Evolutionary conservation across 2,888 invertebrate species (phyloP).

Genomic region (Drosophila atroscutellata): DNA sequence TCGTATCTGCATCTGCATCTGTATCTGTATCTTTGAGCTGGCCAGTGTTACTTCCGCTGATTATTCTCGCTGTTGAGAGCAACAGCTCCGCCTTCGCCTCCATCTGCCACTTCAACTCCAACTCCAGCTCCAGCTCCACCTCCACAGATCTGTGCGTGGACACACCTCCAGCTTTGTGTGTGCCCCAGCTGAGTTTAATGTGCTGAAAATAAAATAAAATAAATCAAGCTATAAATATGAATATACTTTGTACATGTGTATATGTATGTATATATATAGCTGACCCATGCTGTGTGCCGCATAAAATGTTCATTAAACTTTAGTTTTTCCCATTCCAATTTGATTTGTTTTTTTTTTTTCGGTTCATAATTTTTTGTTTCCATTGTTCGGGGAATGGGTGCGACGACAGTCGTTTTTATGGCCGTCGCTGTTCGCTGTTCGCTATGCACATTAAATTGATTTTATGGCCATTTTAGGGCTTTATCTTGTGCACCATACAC

Average conservation of each 20-base stretch:
- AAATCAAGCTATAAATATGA: constrained; percentile 71
- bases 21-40: constrained; percentile 21
- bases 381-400: constrained; percentile 54
- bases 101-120: background rate
- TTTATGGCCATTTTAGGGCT: constrained; percentile 65
- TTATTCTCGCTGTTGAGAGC: constrained; percentile 9
- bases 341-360: constrained; percentile 20
- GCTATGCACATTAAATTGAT: constrained; percentile 53
- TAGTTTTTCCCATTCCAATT: constrained; percentile 26
- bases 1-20: constrained; percentile 13
- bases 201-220: constrained; percentile 49
- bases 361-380: constrained; percentile 28
- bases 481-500: constrained; percentile 26
- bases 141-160: constrained; percentile 9
- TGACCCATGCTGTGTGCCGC: constrained; percentile 64
- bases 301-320: constrained; percentile 70
- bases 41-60: constrained; percentile 29
- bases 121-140: constrained; percentile 3
- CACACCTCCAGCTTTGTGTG: constrained; percentile 28
- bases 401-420: constrained; percentile 54
- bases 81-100: background rate
- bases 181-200: constrained; percentile 27
- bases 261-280: constrained; percentile 5
- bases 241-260: constrained; percentile 10
- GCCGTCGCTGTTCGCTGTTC: constrained; percentile 29